Conservation (phyloP, 1,140 invertebrate species). For the Schmidtea mediterranea region DNA sequence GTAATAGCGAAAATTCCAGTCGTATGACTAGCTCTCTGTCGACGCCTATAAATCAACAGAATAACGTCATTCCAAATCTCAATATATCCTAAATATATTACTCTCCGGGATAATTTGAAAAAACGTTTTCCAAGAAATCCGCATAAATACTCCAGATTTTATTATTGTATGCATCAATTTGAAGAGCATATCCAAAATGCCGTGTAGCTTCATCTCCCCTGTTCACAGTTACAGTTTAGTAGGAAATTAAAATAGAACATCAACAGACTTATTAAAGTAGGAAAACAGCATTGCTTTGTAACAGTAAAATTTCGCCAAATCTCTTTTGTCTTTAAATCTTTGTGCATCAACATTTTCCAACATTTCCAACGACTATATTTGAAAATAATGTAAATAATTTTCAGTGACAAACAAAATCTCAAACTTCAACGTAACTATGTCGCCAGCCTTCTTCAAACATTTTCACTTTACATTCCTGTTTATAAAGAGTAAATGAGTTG, state of each 20-base stretch:
- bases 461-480: too few species aligned
- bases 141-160: not conserved
- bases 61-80: too few species aligned
- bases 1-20: not conserved
- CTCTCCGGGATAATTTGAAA: not conserved
- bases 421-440: too few species aligned
- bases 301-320: constrained; percentile 2
- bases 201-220: constrained; percentile 2
- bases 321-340: constrained; percentile 2
- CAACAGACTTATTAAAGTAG: constrained; percentile 1
- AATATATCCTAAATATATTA: too few species aligned
- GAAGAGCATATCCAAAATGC: constrained; percentile 2
- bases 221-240: not conserved
- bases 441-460: too few species aligned
- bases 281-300: constrained; percentile 3
- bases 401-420: too few species aligned
- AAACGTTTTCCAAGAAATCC: constrained; percentile 4
- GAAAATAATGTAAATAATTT: too few species aligned
- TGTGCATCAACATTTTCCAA: not conserved
- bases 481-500: too few species aligned
- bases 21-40: not conserved
- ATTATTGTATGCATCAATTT: not conserved
- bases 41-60: not conserved
- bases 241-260: not conserved
- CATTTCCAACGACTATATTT: too few species aligned